A percentile compares a stretch with the other conserved stretches of the same genome.
Conservation (phyloP, 2,113 vertebrate species). For the Eira barbara region DNA sequence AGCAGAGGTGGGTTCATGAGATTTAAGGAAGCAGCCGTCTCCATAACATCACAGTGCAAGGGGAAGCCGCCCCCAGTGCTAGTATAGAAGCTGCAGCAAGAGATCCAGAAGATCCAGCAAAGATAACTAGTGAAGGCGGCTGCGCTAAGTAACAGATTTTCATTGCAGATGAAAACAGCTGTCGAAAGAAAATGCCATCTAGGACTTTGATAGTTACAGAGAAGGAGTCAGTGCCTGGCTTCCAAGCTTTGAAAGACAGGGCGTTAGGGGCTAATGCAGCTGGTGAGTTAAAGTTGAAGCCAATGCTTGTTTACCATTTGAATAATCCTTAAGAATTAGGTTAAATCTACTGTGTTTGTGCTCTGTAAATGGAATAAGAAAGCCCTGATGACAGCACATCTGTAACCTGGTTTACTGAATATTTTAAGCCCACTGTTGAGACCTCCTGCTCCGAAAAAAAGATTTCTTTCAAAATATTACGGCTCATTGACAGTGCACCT, state of each 20-base stretch:
- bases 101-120: background rate
- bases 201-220: background rate
- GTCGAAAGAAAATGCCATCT: background rate
- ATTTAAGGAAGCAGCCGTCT: background rate
- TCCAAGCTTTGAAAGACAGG: background rate
- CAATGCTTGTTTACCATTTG: background rate
- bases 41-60: background rate
- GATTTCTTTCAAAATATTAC: background rate
- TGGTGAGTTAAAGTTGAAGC: background rate
- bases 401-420: background rate
- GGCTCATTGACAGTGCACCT: background rate
- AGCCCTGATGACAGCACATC: background rate
- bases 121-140: background rate
- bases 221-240: background rate
- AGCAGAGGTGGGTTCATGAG: background rate
- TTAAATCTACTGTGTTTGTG: background rate
- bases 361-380: background rate
- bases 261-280: background rate
- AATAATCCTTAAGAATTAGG: background rate
- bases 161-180: background rate
- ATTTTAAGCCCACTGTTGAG: background rate
- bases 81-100: background rate
- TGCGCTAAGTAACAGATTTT: background rate
- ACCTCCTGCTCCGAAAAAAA: background rate
- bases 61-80: background rate